phyloP scores from a whole-genome alignment of 2,888 invertebrate genomes.

The Caenorhabditis japonica region DNA sequence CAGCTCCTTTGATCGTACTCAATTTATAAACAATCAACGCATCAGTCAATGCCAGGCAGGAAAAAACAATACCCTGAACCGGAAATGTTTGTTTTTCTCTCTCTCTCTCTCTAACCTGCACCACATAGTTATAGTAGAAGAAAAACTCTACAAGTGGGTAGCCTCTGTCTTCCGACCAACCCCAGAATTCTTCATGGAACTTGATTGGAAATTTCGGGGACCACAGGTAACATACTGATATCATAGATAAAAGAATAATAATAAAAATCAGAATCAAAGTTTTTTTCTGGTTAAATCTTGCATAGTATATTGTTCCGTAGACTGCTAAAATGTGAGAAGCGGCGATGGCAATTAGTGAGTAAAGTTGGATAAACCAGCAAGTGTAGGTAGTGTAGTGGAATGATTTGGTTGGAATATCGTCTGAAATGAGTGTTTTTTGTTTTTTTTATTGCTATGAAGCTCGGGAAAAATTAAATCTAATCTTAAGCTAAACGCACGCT shows the following conservation, averaged over 20 bases:
- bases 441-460: too few species aligned
- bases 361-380: constrained; percentile 50
- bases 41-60: constrained; percentile 40
- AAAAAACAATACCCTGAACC: constrained; percentile 49
- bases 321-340: constrained; percentile 48
- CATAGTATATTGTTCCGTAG: constrained; percentile 37
- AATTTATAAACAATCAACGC: constrained; percentile 50
- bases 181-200: constrained; percentile 46
- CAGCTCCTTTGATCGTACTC: constrained; percentile 39
- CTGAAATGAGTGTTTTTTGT: constrained; percentile 6
- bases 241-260: constrained; percentile 31
- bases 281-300: constrained; percentile 29
- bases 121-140: constrained; percentile 49
- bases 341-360: constrained; percentile 46
- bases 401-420: constrained; percentile 47
- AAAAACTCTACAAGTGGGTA: constrained; percentile 34
- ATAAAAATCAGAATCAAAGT: constrained; percentile 12
- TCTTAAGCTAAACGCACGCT: too few species aligned
- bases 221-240: constrained; percentile 47
- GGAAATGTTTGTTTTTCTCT: constrained; percentile 4
- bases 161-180: constrained; percentile 46
- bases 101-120: constrained; percentile 20
- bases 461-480: too few species aligned
- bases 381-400: constrained; percentile 53
- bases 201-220: constrained; percentile 31